Evolutionary conservation across 2,113 vertebrate species (phyloP).

Genomic region (Psettodes erumei): DNA sequence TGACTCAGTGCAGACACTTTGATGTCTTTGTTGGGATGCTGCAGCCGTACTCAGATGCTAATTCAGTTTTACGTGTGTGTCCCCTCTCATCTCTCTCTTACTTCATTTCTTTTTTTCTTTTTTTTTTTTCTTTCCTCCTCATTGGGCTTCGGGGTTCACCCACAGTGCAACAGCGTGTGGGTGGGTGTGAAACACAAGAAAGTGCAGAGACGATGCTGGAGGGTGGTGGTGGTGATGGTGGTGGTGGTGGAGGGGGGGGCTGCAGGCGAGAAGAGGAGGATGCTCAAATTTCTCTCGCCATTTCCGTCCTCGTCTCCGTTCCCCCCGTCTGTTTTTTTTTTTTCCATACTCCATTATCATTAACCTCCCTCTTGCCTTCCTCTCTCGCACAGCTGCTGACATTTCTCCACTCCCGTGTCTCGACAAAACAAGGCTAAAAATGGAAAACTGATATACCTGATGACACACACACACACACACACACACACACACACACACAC

Average conservation of each 20-base stretch:
- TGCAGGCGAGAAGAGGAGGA: constrained; percentile 7
- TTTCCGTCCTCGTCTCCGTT: background rate
- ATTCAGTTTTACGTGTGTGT: constrained; percentile 1
- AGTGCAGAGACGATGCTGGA: too few relatives aligned
- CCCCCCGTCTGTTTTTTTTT: background rate
- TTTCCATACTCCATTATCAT: background rate
- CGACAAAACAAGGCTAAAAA: constrained; percentile 30
- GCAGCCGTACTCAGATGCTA: constrained; percentile 37
- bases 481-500: too few relatives aligned
- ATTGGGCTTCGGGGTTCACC: constrained; percentile 26
- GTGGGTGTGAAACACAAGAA: background rate
- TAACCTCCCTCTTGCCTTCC: too few relatives aligned
- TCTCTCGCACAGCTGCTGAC: background rate
- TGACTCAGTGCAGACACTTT: constrained; percentile 7
- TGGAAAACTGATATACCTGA: background rate
- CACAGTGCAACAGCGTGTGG: background rate
- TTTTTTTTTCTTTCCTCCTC: too few relatives aligned
- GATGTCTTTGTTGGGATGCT: constrained; percentile 35
- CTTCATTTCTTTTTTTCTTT: too few relatives aligned
- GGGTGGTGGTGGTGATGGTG: too few relatives aligned
- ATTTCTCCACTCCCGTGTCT: background rate
- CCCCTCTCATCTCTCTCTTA: background rate
- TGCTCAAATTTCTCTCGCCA: background rate
- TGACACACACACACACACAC: too few relatives aligned
- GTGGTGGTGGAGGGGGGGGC: too few relatives aligned